Conservation (phyloP, 2,797 vertebrate genomes). For the Gymnoscopelus braueri region DNA sequence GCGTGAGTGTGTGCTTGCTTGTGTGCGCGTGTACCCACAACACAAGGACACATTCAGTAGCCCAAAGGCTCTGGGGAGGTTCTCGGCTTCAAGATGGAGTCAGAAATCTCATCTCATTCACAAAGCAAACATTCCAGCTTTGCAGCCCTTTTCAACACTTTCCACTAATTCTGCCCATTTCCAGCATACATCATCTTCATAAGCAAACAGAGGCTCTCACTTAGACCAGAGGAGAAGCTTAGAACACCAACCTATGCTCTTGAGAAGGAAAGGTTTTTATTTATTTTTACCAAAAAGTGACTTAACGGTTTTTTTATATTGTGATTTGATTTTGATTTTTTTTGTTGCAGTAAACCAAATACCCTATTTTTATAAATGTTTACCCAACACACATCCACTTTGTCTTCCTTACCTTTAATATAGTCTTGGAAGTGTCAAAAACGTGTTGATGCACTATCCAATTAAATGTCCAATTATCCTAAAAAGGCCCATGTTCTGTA, state of each 20-base stretch:
- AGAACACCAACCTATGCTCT: conserved; percentile 43
- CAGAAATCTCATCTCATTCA: conserved; percentile 72
- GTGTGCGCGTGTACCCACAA: conserved; percentile 11
- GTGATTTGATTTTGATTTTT: conserved; percentile 37
- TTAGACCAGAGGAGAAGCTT: conserved; percentile 40
- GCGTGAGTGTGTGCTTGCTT: conserved; percentile 18
- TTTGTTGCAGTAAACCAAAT: no score
- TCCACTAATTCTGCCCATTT: conserved; percentile 68
- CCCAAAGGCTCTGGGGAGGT: conserved; percentile 42
- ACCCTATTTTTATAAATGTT: no score
- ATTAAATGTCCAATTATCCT: no score
- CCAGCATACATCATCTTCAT: conserved; percentile 54
- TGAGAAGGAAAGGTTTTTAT: conserved; percentile 41
- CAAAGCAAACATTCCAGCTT: conserved; percentile 70
- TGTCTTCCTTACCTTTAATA: no score
- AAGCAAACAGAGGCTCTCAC: conserved; percentile 52
- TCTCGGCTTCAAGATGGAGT: conserved; percentile 59
- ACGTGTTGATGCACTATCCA: no score
- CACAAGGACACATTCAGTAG: conserved; percentile 71
- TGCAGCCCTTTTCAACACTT: conserved; percentile 69
- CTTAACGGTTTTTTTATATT: conserved; percentile 46
- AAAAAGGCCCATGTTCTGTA: no score
- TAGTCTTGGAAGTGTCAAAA: no score
- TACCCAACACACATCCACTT: no score
- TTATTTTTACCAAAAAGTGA: conserved; percentile 58